phyloP scores from a whole-genome alignment of 2,888 invertebrate genomes.

The Drosophila phalerata region DNA sequence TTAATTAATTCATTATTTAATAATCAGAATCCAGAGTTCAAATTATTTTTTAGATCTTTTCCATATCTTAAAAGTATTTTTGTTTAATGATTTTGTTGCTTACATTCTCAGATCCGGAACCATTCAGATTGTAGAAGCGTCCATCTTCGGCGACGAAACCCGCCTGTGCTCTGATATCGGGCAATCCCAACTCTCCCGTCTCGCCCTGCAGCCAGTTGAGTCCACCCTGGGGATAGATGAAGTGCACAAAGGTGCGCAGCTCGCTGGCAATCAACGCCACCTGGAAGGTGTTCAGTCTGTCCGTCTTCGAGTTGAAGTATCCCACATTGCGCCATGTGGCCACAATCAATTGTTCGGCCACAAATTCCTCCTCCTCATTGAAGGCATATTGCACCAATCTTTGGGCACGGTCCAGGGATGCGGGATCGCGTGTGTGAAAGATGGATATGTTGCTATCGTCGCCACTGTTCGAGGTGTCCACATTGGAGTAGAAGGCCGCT shows the following conservation, averaged over 20 bases:
- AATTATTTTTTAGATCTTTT: too few species aligned
- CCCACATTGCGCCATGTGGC: constrained; percentile 97
- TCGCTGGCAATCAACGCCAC: constrained; percentile 82
- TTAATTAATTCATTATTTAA: too few species aligned
- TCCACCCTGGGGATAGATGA: constrained; percentile 94
- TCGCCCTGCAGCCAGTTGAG: constrained; percentile 97
- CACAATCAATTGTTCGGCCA: constrained; percentile 92
- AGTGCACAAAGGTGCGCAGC: constrained; percentile 92
- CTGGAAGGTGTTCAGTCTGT: constrained; percentile 96
- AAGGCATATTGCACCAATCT: constrained; percentile 91
- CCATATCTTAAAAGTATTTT: too few species aligned
- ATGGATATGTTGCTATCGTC: constrained; percentile 90
- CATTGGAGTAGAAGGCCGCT: constrained; percentile 95
- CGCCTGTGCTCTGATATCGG: constrained; percentile 96
- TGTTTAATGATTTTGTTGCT: too few species aligned
- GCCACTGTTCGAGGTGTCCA: constrained; percentile 89
- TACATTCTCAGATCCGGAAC: constrained; percentile 96
- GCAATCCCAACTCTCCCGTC: constrained; percentile 90
- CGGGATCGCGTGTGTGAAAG: constrained; percentile 88
- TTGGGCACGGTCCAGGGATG: constrained; percentile 89
- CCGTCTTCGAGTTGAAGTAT: constrained; percentile 87
- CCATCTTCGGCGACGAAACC: constrained; percentile 96
- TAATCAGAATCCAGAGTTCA: too few species aligned
- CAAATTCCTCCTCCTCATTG: constrained; percentile 90
- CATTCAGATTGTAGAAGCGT: constrained; percentile 90